Base-by-base conservation (phyloP, 2,797 vertebrate genomes). In the Tamandua tetradactyla region DNA sequence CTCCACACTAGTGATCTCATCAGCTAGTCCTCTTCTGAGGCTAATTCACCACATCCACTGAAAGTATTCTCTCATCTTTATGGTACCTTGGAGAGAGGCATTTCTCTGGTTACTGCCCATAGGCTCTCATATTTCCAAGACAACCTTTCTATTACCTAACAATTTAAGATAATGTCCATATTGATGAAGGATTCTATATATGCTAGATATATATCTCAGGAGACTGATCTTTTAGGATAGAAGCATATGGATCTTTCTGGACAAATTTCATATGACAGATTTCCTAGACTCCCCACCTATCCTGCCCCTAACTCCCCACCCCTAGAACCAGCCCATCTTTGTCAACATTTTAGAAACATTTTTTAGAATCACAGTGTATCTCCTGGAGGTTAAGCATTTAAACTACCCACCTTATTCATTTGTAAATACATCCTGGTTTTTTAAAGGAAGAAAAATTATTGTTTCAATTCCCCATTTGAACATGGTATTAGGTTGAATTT, bases 391-490 rank as follows among this genome's bases (percentile, higher is more conserved):
- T 69, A 23, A 35, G 30, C 13, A 4, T 23, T 64, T 61, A 7
- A 17, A 61, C 10, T 42, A 35, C 7, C 57, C 1, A 32, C 52
- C 40, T 62, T 68, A 69, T 47, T 62, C 27, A n/a, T 5, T 71
- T 62, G 8, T 68, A 66, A 92, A 83, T 71, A 25, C 35, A 11
- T 44, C 5, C 5, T 11, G 25, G 22, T 27, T 74, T 93, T 93
- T 79, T n/a, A 13, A 89, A 91, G 32, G 37, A 69, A 85, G 59
- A 18, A 80, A 66, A 75, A 57, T 82, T 11, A 44, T 30, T 12
- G 6, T 37, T 94, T 78, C 27, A 69, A 1, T 83, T 85, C 5
- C 23, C 15, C 22, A 13, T 85, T 64, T 35, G 25, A 75, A 81
- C 12, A 52, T 44, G 32, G 42, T 52, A 64, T 52, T 59, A 32